phyloP scores from a whole-genome alignment of 2,888 invertebrate genomes.

The Xanthia togata region DNA sequence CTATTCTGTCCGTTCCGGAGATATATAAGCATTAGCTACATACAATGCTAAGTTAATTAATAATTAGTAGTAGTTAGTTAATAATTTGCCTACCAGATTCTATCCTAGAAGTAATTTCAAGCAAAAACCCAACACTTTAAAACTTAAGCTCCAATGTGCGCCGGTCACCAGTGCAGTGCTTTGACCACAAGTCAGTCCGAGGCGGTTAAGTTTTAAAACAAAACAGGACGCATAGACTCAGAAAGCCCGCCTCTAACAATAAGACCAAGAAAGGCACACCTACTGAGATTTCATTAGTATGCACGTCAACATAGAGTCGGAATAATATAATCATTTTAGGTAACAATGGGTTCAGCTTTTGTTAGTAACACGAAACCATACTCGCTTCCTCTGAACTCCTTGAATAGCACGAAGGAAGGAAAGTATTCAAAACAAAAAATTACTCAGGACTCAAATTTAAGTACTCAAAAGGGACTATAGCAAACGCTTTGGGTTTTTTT shows the following conservation, averaged over 20 bases:
- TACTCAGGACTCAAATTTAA: not conserved
- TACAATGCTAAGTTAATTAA: no score
- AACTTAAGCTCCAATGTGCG: no score
- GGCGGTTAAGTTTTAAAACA: conserved; percentile 41
- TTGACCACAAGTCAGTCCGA: conserved; percentile 25
- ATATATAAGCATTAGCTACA: no score
- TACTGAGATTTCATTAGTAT: conserved; percentile 54
- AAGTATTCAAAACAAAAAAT: conserved; percentile 15
- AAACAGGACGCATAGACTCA: conserved; percentile 23
- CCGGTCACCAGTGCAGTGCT: conserved; percentile 7
- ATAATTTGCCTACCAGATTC: no score
- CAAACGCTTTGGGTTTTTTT: not conserved
- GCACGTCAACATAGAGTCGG: conserved; percentile 20
- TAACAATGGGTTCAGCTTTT: conserved; percentile 48
- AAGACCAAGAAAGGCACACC: conserved; percentile 39
- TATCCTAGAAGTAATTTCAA: no score
- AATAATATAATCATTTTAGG: conserved; percentile 36
- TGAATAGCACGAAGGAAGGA: conserved; percentile 11
- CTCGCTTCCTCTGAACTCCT: conserved; percentile 16
- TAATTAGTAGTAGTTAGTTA: no score
- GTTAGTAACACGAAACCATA: conserved; percentile 17
- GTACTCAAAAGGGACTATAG: not conserved
- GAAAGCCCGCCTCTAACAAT: conserved; percentile 32
- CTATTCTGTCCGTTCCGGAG: no score
- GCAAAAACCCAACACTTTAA: no score